Percentiles rank a stretch among this genome's conserved stretches.
These are phyloP conservation scores for Oscheius sp. DNA, from an alignment of 2,888 invertebrate species.

Conservation along the genomic window DNA sequence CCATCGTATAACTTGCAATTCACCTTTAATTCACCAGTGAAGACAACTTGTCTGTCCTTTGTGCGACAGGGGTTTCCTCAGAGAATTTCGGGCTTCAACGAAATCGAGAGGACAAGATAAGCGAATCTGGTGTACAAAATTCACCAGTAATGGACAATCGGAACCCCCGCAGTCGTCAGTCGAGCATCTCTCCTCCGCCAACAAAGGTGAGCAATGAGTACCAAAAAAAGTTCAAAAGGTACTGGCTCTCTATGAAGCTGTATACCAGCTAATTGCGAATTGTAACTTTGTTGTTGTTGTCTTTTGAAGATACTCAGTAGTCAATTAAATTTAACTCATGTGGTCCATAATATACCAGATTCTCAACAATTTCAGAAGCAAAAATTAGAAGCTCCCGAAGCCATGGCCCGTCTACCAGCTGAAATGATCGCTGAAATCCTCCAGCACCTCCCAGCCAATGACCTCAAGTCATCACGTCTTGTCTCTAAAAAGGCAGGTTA, in stretches of 20 bases:
- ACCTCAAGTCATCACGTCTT: neutral
- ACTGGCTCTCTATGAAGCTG: too few species aligned
- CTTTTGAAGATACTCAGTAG: too few species aligned
- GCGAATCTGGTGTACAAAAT: slow-evolving; percentile 17
- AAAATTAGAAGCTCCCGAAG: neutral
- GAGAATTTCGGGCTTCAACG: slow-evolving; percentile 25
- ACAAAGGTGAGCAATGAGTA: slow-evolving; percentile 26
- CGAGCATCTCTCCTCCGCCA: slow-evolving; percentile 15
- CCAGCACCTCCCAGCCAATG: neutral
- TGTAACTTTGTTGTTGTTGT: too few species aligned
- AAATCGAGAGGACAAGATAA: slow-evolving; percentile 27
- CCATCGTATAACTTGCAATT: too few species aligned
- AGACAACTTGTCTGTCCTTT: slow-evolving; percentile 18
- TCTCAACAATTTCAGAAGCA: slow-evolving; percentile 14
- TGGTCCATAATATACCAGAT: neutral
- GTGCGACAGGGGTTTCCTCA: slow-evolving; percentile 25
- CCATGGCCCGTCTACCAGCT: slow-evolving; percentile 13
- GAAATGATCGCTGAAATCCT: slow-evolving; percentile 13
- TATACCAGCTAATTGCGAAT: too few species aligned
- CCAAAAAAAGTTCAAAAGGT: too few species aligned
- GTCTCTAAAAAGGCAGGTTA: slow-evolving; percentile 11
- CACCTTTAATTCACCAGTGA: neutral
- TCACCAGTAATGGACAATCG: slow-evolving; percentile 25
- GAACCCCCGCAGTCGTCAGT: slow-evolving; percentile 30
- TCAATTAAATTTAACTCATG: too few species aligned